Conservation (phyloP, 1,140 invertebrate genomes). For the Halictus rubicundus region DNA sequence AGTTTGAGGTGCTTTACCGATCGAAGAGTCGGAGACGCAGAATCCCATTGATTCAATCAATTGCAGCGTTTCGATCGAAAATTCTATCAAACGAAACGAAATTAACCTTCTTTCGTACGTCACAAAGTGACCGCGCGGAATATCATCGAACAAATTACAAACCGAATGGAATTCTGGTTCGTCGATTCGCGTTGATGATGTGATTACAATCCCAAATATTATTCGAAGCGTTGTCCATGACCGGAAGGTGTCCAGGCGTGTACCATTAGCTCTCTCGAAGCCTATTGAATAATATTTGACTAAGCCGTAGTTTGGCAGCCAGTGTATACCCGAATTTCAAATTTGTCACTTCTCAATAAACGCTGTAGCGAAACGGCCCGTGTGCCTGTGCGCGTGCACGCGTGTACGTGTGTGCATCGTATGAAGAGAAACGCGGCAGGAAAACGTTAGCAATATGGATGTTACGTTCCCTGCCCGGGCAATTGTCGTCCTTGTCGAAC, state of each 20-base stretch:
- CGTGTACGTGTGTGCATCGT: too few relatives aligned
- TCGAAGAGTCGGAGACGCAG: too few relatives aligned
- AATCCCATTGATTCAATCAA: too few relatives aligned
- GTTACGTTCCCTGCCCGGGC: background rate
- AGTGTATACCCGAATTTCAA: background rate
- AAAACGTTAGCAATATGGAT: background rate
- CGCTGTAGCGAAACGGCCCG: background rate
- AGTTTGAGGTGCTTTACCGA: too few relatives aligned
- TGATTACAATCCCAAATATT: constrained; percentile 16
- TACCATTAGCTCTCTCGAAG: constrained; percentile 13
- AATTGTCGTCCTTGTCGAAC: constrained; percentile 6
- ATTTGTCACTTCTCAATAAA: background rate
- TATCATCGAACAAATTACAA: background rate
- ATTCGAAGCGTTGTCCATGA: constrained; percentile 6
- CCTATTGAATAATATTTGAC: constrained; percentile 33
- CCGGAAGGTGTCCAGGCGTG: background rate
- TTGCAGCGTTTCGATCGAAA: too few relatives aligned
- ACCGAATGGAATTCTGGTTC: background rate
- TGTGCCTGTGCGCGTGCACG: too few relatives aligned
- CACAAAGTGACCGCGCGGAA: background rate
- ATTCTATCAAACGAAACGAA: too few relatives aligned
- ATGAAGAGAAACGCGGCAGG: background rate
- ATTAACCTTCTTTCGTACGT: background rate
- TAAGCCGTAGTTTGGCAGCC: constrained; percentile 3
- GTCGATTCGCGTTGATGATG: background rate